A percentile compares a stretch with the other conserved stretches of the same genome.
Evolutionary conservation across 2,797 vertebrate species (phyloP).

Genomic region (Bucorvus abyssinicus): DNA sequence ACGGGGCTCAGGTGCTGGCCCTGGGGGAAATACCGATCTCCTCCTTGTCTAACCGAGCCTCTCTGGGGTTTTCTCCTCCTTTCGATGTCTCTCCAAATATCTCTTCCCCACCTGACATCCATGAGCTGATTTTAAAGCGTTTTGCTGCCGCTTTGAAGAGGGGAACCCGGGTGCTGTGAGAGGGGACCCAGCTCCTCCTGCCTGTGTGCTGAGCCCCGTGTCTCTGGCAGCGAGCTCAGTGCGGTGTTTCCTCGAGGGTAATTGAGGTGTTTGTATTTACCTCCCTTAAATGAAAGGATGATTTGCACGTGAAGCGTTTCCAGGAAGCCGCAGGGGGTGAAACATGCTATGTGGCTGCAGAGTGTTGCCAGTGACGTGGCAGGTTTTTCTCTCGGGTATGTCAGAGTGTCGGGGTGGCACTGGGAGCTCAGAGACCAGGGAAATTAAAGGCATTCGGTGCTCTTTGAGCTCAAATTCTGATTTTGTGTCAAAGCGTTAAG

Average conservation of each 20-base stretch:
- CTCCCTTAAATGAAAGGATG: background rate
- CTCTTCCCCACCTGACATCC: too few relatives aligned
- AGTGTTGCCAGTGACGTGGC: too few relatives aligned
- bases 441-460: background rate
- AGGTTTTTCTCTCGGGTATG: background rate
- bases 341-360: rapidly evolving
- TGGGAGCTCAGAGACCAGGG: too few relatives aligned
- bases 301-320: rapidly evolving
- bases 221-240: too few relatives aligned
- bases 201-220: too few relatives aligned
- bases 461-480: background rate
- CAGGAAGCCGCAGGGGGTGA: background rate
- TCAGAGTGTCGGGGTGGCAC: too few relatives aligned
- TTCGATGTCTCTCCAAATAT: too few relatives aligned
- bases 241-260: background rate
- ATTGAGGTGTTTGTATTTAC: background rate
- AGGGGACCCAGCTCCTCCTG: too few relatives aligned
- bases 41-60: too few relatives aligned
- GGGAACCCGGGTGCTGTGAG: rapidly evolving
- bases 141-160: background rate
- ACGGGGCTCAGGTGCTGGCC: too few relatives aligned
- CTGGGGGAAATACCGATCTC: too few relatives aligned
- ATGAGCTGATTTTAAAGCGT: background rate
- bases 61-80: too few relatives aligned
- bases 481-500: background rate